These are phyloP conservation scores for Cryptotis parvus DNA, from an alignment of 2,113 vertebrate genomes.

Conservation along the genomic window DNA sequence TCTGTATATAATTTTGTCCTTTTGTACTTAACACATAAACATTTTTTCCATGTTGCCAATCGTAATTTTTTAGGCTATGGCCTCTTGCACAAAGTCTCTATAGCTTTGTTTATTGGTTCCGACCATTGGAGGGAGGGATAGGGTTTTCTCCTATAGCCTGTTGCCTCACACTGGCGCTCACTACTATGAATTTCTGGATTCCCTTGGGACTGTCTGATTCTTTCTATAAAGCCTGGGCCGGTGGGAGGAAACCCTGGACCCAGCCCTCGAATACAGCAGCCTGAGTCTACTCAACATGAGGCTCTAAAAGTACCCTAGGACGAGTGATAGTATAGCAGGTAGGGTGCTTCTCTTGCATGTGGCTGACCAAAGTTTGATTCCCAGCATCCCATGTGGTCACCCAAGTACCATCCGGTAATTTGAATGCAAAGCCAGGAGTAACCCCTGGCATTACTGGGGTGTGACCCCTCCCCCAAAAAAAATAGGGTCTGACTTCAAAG, in stretches of 20 bases:
- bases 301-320: not conserved
- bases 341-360: too few relatives aligned
- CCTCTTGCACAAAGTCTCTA: constrained; percentile 48
- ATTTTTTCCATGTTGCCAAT: constrained; percentile 79
- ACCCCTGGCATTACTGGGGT: too few relatives aligned
- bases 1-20: constrained; percentile 82
- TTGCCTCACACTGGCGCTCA: not conserved
- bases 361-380: too few relatives aligned
- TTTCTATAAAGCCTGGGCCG: not conserved
- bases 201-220: not conserved
- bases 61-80: constrained; percentile 66
- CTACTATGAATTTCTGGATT: not conserved
- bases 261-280: not conserved
- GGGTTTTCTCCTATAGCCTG: not conserved
- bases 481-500: not conserved
- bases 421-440: too few relatives aligned
- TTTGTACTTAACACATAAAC: constrained; percentile 84
- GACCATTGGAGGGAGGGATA: not conserved
- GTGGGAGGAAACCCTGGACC: not conserved
- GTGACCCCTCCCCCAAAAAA: too few relatives aligned
- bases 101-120: constrained; percentile 22
- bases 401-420: too few relatives aligned
- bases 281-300: not conserved
- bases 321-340: not conserved
- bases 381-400: too few relatives aligned